phyloP scores from a whole-genome alignment of 2,888 invertebrate species.

The Temnothorax ravouxi region DNA sequence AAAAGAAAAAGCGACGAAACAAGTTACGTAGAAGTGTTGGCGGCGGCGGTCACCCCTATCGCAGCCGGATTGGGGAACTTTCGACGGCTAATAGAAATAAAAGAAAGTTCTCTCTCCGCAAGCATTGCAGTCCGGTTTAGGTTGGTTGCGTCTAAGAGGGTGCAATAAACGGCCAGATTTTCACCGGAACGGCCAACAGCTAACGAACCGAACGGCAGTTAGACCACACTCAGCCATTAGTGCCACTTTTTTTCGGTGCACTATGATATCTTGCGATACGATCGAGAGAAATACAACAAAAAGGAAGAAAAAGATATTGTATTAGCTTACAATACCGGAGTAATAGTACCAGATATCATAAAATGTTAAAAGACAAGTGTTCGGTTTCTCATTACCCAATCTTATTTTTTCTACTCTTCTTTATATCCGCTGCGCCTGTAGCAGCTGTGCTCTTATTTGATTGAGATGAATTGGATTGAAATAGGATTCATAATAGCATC shows the following conservation, averaged over 20 bases:
- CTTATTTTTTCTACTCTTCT: not conserved
- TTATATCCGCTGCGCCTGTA: not conserved
- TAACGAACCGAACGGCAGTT: slow-evolving; percentile 73
- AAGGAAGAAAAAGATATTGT: not conserved
- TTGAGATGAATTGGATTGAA: slow-evolving; percentile 12
- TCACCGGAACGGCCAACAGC: slow-evolving; percentile 70
- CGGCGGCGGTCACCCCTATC: slow-evolving; percentile 24
- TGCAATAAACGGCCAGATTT: slow-evolving; percentile 76
- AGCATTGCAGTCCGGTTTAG: slow-evolving; percentile 67
- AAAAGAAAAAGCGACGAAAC: slow-evolving; percentile 45
- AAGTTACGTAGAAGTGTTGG: slow-evolving; percentile 49
- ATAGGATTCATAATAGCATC: slow-evolving; percentile 27
- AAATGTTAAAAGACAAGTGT: not conserved
- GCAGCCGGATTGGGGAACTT: slow-evolving; percentile 60
- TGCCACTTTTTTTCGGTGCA: slow-evolving; percentile 42
- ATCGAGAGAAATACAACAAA: slow-evolving; percentile 1
- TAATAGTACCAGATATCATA: not conserved
- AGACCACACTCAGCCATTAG: slow-evolving; percentile 65
- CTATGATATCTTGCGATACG: slow-evolving; percentile 39
- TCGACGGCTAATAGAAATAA: slow-evolving; percentile 71
- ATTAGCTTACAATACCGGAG: slow-evolving; percentile 14
- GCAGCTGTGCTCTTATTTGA: slow-evolving; percentile 7
- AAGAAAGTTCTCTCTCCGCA: slow-evolving; percentile 59
- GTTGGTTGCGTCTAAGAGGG: slow-evolving; percentile 76
- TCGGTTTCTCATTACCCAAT: not conserved